phyloP scores from a whole-genome alignment of 2,113 vertebrate genomes.

The Todiramphus saurophagus region DNA sequence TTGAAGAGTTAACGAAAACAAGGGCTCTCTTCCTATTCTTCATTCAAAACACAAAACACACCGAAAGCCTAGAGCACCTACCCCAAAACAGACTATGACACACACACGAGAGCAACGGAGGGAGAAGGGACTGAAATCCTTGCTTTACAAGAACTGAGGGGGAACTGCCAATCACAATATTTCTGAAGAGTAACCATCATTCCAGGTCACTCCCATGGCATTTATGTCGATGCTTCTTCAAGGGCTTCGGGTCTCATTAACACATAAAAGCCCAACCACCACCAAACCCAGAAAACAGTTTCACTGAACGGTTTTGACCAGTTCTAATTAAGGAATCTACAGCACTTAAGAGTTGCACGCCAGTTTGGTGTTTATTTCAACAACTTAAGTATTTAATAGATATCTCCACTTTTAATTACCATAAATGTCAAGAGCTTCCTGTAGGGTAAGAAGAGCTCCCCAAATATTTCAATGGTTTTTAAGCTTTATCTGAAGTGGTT shows the following conservation, averaged over 20 bases:
- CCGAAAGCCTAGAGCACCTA: not conserved
- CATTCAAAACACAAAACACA: too few species aligned
- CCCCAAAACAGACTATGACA: not conserved
- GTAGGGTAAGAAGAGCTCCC: conserved; percentile 39
- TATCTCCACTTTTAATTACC: conserved; percentile 60
- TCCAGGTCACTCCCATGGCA: not conserved
- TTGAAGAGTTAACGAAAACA: not conserved
- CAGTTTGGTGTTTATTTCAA: conserved; percentile 15
- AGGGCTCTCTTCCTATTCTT: not conserved
- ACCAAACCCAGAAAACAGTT: not conserved
- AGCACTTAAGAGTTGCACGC: not conserved
- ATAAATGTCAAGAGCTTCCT: conserved; percentile 68
- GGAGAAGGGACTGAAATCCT: not conserved
- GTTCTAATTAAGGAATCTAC: not conserved
- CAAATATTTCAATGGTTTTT: conserved; percentile 54
- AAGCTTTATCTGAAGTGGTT: conserved; percentile 54
- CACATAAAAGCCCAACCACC: not conserved
- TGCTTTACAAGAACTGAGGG: not conserved
- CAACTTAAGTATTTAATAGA: conserved; percentile 50
- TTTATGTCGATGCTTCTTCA: not conserved
- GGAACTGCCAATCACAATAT: not conserved
- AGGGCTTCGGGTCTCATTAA: not conserved
- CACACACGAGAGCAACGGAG: not conserved
- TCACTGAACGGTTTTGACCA: not conserved
- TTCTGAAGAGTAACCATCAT: not conserved